Percentiles rank a stretch among this genome's conserved stretches.
Conservation (phyloP, 2,888 invertebrate genomes). For the Chloromyia formosa region DNA sequence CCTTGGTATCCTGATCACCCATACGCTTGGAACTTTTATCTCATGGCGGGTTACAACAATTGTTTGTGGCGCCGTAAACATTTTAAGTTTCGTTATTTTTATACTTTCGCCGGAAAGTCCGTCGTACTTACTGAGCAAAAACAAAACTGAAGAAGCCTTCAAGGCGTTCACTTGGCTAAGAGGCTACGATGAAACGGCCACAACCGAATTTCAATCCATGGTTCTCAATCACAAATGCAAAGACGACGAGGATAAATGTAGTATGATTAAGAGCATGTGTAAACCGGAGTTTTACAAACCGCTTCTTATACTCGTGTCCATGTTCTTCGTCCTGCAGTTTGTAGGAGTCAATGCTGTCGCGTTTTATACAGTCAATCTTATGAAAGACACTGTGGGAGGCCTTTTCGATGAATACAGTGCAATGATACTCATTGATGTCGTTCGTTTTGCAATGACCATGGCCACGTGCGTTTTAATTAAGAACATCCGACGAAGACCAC, state of each 20-base stretch:
- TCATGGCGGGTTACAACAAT: slow-evolving; percentile 71
- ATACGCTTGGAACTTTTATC: slow-evolving; percentile 71
- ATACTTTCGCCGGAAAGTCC: slow-evolving; percentile 71
- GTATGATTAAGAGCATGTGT: slow-evolving; percentile 55
- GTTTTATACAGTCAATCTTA: slow-evolving; percentile 72
- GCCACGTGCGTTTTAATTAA: slow-evolving; percentile 69
- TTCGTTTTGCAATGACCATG: slow-evolving; percentile 68
- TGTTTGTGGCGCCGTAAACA: slow-evolving; percentile 67
- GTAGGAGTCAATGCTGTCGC: slow-evolving; percentile 72
- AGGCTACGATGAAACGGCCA: slow-evolving; percentile 66
- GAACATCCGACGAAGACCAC: slow-evolving; percentile 67
- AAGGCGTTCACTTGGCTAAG: slow-evolving; percentile 68
- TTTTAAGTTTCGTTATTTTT: slow-evolving; percentile 66
- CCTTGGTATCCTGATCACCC: slow-evolving; percentile 68
- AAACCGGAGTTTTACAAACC: slow-evolving; percentile 69
- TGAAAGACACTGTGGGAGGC: slow-evolving; percentile 67
- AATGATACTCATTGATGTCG: slow-evolving; percentile 69
- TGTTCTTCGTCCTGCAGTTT: slow-evolving; percentile 71
- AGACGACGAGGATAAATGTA: slow-evolving; percentile 59
- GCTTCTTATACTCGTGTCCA: slow-evolving; percentile 68
- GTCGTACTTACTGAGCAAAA: slow-evolving; percentile 69
- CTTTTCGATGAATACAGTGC: slow-evolving; percentile 69
- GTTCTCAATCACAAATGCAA: slow-evolving; percentile 61
- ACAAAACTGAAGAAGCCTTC: slow-evolving; percentile 66
- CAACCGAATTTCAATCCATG: slow-evolving; percentile 66